These are phyloP conservation scores for Paracentrotus lividus DNA, from an alignment of 53 echinoderm and acorn worm genomes.

Conservation along the genomic window DNA sequence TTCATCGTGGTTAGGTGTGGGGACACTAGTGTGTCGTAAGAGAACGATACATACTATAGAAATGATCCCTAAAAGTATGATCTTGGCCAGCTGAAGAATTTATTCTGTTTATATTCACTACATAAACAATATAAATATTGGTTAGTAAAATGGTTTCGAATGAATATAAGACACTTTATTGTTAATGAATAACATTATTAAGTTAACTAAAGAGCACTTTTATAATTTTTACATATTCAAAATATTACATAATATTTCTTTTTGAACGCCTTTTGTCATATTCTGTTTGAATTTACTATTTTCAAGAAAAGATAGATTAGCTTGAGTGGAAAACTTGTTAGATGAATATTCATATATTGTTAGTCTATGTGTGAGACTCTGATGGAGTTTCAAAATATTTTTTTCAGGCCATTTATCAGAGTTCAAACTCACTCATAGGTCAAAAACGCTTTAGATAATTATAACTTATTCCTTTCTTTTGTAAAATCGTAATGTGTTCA, in stretches of 20 bases:
- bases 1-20: constrained; percentile 77
- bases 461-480: no score
- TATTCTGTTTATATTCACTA: background rate
- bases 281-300: background rate
- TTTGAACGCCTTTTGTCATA: background rate
- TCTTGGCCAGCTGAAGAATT: constrained; percentile 40
- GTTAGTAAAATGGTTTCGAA: background rate
- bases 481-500: no score
- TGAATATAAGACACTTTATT: background rate
- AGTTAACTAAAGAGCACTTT: background rate
- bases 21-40: constrained; percentile 54
- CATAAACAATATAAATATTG: background rate
- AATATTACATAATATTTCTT: background rate
- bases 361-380: no score
- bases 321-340: background rate
- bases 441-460: no score
- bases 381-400: no score
- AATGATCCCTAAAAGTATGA: constrained; percentile 93
- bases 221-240: background rate
- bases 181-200: background rate
- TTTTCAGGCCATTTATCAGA: no score
- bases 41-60: constrained; percentile 93
- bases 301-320: background rate
- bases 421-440: no score
- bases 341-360: constrained; percentile 10